Evolutionary conservation across 1,140 invertebrate genomes (phyloP).

Genomic region (Frieseomelitta varia): DNA sequence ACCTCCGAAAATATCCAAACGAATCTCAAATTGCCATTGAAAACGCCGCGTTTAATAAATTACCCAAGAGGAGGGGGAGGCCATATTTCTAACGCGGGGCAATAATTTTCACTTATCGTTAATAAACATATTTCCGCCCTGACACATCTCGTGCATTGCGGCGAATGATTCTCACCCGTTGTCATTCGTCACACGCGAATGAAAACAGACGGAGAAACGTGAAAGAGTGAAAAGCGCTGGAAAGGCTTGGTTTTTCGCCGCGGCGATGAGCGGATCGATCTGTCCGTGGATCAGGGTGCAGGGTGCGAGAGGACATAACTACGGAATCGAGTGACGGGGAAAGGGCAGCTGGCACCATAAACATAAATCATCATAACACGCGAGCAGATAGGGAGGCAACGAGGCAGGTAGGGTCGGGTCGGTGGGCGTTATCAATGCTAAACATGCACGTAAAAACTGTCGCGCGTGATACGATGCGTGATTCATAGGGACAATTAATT

Average conservation of each 20-base stretch:
- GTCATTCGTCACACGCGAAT: neutral
- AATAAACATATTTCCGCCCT: neutral
- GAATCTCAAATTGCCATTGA: rapidly evolving
- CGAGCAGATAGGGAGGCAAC: constrained; percentile 52
- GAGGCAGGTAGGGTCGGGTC: constrained; percentile 24
- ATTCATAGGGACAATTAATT: constrained; percentile 81
- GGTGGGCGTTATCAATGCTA: constrained; percentile 77
- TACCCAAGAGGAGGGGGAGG: neutral
- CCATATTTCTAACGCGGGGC: neutral
- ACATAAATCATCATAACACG: constrained; percentile 78
- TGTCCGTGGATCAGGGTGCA: neutral
- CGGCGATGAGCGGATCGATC: constrained; percentile 2
- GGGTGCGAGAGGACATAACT: constrained; percentile 34
- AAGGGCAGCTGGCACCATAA: constrained; percentile 65
- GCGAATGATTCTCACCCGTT: neutral
- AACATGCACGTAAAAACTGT: constrained; percentile 76
- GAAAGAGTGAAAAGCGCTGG: neutral
- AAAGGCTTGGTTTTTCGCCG: no score
- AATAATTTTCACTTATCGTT: neutral
- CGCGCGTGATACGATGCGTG: constrained; percentile 69
- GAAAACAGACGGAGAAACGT: neutral
- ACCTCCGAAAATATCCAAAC: neutral
- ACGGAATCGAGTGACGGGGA: constrained; percentile 28
- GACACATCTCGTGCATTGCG: neutral
- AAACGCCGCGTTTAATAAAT: neutral